Evolutionary conservation across 2,113 vertebrate species (phyloP).

Genomic region (Cercocebus atys): DNA sequence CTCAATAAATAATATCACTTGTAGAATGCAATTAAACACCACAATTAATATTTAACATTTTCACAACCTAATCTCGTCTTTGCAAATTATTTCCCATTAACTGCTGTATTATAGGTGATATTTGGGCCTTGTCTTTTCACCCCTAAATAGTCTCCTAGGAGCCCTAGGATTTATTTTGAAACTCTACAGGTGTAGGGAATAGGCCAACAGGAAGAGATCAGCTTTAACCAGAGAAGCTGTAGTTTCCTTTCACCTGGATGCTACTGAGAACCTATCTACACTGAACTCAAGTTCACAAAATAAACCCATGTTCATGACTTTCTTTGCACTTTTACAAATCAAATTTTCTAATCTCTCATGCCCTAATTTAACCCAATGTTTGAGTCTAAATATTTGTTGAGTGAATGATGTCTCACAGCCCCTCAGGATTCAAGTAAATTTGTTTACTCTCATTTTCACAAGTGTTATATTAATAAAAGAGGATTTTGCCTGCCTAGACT

Average conservation of each 20-base stretch:
- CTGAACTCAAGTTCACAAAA: background rate
- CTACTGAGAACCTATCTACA: background rate
- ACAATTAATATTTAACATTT: background rate
- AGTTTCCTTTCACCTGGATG: background rate
- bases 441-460: background rate
- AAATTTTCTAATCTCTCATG: background rate
- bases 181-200: background rate
- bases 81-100: background rate
- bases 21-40: background rate
- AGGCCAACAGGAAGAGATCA: rapidly evolving
- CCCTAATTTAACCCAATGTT: background rate
- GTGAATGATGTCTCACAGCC: background rate
- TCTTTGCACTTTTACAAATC: background rate
- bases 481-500: background rate
- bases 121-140: background rate
- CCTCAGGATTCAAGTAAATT: background rate
- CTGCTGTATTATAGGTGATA: no score
- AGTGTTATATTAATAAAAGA: background rate
- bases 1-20: background rate
- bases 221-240: background rate
- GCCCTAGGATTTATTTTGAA: background rate
- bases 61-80: background rate
- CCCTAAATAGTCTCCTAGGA: background rate
- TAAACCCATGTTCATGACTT: background rate
- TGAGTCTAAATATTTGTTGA: background rate